Evolutionary conservation across 2,888 invertebrate genomes (phyloP).

Genomic region (Dasysyrphus tricinctus): DNA sequence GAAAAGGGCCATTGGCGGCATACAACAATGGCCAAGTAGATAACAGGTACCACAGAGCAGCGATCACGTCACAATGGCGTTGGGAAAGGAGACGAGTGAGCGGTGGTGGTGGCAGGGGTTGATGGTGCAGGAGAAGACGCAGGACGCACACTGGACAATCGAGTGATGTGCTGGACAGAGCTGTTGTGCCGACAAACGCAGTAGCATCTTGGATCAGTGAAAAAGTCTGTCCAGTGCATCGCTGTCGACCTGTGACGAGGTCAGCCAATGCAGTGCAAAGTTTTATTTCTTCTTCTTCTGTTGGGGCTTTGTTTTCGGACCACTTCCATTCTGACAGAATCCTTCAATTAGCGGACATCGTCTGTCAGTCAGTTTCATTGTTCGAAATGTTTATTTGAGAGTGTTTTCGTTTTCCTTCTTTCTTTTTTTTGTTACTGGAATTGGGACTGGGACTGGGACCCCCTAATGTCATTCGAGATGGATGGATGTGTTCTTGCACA

Average conservation of each 20-base stretch:
- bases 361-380: constrained; percentile 73
- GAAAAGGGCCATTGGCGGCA: constrained; percentile 67
- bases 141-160: constrained; percentile 68
- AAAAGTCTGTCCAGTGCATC: constrained; percentile 39
- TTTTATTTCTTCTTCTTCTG: constrained; percentile 13
- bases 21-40: constrained; percentile 71
- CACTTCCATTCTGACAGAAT: constrained; percentile 74
- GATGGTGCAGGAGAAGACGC: not conserved
- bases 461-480: constrained; percentile 67
- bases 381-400: constrained; percentile 73
- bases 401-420: constrained; percentile 58
- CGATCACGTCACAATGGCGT: constrained; percentile 50
- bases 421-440: constrained; percentile 17
- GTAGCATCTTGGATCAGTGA: constrained; percentile 44
- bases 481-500: constrained; percentile 46
- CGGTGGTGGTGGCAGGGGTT: not conserved
- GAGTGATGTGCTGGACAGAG: constrained; percentile 58
- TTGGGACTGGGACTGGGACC: constrained; percentile 28
- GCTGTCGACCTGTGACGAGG: constrained; percentile 71
- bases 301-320: constrained; percentile 48
- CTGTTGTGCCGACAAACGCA: constrained; percentile 68
- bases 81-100: not conserved
- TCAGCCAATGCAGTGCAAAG: constrained; percentile 43
- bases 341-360: constrained; percentile 75
- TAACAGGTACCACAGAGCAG: constrained; percentile 70